phyloP scores from a whole-genome alignment of 2,113 vertebrate genomes.

The Calyptomena viridis region DNA sequence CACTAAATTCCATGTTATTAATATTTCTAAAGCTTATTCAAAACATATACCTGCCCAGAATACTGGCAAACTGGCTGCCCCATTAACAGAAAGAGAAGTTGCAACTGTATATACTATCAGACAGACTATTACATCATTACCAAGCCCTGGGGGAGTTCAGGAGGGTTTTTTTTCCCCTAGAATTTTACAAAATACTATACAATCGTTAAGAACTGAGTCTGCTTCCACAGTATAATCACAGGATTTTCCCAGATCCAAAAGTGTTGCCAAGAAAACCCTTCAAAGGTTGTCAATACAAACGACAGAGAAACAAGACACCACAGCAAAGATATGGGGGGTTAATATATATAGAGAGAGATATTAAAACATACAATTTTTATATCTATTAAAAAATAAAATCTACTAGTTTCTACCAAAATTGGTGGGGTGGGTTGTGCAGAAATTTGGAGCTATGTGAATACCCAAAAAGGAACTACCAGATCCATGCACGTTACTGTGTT shows the following conservation, averaged over 20 bases:
- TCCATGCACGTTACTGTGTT: rapidly evolving
- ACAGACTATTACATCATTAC: background rate
- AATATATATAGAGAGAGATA: too few relatives aligned
- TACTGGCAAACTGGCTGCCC: background rate
- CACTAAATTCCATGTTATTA: background rate
- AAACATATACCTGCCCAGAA: background rate
- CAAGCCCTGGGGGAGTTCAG: background rate
- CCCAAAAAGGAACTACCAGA: background rate
- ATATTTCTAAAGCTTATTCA: background rate
- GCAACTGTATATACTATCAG: background rate
- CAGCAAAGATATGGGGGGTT: background rate
- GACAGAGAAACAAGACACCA: background rate
- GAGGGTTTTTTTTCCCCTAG: background rate
- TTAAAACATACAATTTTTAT: background rate
- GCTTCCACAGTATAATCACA: background rate
- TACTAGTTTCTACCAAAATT: background rate
- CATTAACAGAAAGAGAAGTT: background rate
- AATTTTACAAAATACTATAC: background rate
- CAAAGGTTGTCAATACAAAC: background rate
- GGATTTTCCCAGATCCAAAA: background rate
- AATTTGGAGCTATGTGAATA: background rate
- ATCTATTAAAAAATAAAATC: background rate
- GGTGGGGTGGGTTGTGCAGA: rapidly evolving
- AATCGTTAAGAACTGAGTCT: background rate
- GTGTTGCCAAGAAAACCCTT: background rate